phyloP scores from a whole-genome alignment of 53 echinoderm and acorn worm species.

The Stichopus horrens region DNA sequence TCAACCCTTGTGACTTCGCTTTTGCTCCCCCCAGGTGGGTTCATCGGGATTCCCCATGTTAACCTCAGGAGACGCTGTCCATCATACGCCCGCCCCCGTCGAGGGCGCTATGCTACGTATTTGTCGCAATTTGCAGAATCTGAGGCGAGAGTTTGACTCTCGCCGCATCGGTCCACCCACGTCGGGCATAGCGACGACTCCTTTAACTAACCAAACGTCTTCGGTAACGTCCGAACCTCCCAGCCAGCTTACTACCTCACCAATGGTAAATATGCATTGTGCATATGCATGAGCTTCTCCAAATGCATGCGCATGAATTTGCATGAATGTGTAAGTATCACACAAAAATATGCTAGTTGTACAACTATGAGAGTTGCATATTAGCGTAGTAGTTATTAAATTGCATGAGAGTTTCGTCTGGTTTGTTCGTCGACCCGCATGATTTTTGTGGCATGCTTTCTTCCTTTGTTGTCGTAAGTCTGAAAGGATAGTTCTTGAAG shows the following conservation, averaged over 20 bases:
- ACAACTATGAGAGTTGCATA: slow-evolving; percentile 16
- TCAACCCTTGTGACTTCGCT: slow-evolving; percentile 41
- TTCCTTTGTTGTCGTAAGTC: too few relatives aligned
- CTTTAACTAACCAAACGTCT: slow-evolving; percentile 62
- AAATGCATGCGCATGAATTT: slow-evolving; percentile 40
- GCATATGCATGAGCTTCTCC: slow-evolving; percentile 42
- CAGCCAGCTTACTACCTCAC: slow-evolving; percentile 65
- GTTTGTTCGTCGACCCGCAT: too few relatives aligned
- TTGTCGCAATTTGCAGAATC: slow-evolving; percentile 92
- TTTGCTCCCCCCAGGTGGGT: slow-evolving; percentile 78
- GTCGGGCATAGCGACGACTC: slow-evolving; percentile 65
- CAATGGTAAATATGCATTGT: slow-evolving; percentile 76
- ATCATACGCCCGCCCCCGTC: slow-evolving; percentile 90
- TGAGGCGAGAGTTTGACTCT: slow-evolving; percentile 91
- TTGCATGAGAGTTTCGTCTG: too few relatives aligned
- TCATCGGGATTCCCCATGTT: slow-evolving; percentile 87
- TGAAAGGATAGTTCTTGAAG: too few relatives aligned
- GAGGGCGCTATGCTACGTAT: slow-evolving; percentile 97
- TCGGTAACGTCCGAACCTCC: slow-evolving; percentile 60
- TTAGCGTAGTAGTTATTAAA: neutral
- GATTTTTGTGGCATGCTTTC: too few relatives aligned
- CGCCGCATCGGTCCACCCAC: slow-evolving; percentile 72
- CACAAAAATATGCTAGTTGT: neutral
- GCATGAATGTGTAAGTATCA: slow-evolving; percentile 48
- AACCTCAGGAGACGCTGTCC: slow-evolving; percentile 71